Base-by-base conservation (phyloP, 2,113 vertebrate species). In the Ceyx margarethae region DNA sequence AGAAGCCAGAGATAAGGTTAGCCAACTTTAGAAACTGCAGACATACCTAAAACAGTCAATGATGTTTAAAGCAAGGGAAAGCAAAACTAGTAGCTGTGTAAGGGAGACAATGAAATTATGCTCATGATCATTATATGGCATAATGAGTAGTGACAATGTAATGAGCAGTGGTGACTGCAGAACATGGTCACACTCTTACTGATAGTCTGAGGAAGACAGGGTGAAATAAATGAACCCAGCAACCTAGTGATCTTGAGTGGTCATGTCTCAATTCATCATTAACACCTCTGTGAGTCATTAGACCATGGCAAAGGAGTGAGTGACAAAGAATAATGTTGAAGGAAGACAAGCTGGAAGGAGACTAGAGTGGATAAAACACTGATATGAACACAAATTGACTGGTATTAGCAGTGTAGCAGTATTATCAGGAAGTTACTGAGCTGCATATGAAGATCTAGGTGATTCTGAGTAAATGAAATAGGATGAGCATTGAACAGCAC, bases 231-330 rank as follows among this genome's bases (percentile, higher is more conserved):
- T 56, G 61, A 94, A 86, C 58, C 23, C 73, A 50, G 50, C 72
- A 78, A 79, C 77, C 83, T 43, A 84, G 57, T 78, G 68, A 88
- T 93, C 65, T 61, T 77, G 53, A 94, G 46, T 51, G 60, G 60
- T 72, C 13, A 4, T n/a, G 31, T 58, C 61, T 84, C 68, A 33
- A 33, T 77, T 94, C 85, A 67, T 90, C 61, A 72, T 91, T 94
- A 93, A 83, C 69, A 90, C 73, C 69, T 84, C 4, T 45, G 37
- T 93, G 90, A 94, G 69, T 95, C 80, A 95, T 86, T 86, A 89
- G 58, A 84, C 76, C 25, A 50, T n/a, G 17, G 48, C 26, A 10
- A 88, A 80, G 40, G 33, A 76, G 16, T 29, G 43, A 75, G 13
- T 40, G 64, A 35, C 73, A 83, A 26, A 0, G 5, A 88, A 66